Conservation (phyloP, 2,888 invertebrate genomes). For the Leucophora obtusa region DNA sequence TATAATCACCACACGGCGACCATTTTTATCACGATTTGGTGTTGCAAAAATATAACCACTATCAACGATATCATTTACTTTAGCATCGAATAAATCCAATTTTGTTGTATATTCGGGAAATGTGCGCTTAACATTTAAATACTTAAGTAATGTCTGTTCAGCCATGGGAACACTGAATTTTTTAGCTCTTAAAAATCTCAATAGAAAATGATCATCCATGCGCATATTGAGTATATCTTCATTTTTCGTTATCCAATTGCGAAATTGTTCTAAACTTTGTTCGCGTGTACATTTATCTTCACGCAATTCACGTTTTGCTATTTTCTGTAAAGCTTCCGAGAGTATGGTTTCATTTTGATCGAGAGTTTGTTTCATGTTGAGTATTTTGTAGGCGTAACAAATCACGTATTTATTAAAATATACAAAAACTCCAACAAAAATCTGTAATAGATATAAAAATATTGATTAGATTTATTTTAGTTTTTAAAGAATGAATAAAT, state of each 20-base stretch:
- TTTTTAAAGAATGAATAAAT: no score
- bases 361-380: constrained; percentile 46
- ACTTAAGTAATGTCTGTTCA: constrained; percentile 87
- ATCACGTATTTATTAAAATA: neutral
- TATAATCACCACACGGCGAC: constrained; percentile 85
- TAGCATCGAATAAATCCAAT: constrained; percentile 83
- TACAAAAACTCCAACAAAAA: constrained; percentile 7
- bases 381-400: neutral
- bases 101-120: constrained; percentile 83
- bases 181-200: constrained; percentile 87
- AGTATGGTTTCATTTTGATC: constrained; percentile 63
- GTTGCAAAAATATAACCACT: constrained; percentile 88
- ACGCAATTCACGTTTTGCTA: constrained; percentile 84
- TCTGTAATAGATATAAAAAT: neutral
- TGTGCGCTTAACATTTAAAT: constrained; percentile 85
- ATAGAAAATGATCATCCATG: constrained; percentile 85
- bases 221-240: constrained; percentile 84
- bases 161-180: constrained; percentile 90
- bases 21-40: constrained; percentile 85
- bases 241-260: constrained; percentile 86
- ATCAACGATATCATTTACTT: constrained; percentile 83
- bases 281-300: constrained; percentile 83
- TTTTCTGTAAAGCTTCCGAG: constrained; percentile 73
- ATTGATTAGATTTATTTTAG: no score
- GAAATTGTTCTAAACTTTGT: constrained; percentile 83